Base-by-base conservation (phyloP, 2,113 vertebrate genomes). In the Ginglymostoma cirratum region DNA sequence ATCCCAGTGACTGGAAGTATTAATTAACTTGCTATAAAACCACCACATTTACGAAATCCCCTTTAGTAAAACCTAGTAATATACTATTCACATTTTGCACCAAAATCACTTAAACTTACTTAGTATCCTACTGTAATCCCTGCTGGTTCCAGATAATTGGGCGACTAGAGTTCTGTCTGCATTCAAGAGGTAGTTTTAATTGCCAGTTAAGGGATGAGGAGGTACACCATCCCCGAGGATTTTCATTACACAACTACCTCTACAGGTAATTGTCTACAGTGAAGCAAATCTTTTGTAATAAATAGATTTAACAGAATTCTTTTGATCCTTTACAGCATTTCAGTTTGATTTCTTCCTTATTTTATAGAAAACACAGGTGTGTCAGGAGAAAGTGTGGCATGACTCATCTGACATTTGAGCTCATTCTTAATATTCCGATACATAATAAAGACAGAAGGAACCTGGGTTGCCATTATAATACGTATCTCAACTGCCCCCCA, bases 41-140 rank as follows among this genome's bases (percentile, higher is more conserved):
- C 34, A 95, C 27, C 94, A 86, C 67, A 69, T 96, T 96, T 93
- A 76, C 95, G 95, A 96, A 96, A 96, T 96, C 34, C 55, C 96
- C 97, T 96, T 65, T 45, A 94, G 96, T 66, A 0, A 93, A 66
- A 52, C 96, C 42, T 80, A 38, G 96, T 96, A 96, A 97, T 97
- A 96, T 66, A 55, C 52, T 38, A 76, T 24, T 90, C 94, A 96
- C 96, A 95, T 96, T 61, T 96, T 38, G 96, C 24, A 96, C 96
- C 96, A 97, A 97, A 97, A 97, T 97, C 97, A 76, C 97, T 97
- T 97, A 97, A 97, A 98, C 97, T 97, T 90, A 96, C 66, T 96
- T 98, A 97, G 97, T 97, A 96, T 97, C 96, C 90, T 96, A 90
- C 85, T 96, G 21, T 98, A 97, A 98, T 97, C 97, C 97, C 96